Evolutionary conservation across 2,113 vertebrate species (phyloP), one percentile per base, ranked within the genome.

Genomic region (Atractosteus spatula): DNA sequence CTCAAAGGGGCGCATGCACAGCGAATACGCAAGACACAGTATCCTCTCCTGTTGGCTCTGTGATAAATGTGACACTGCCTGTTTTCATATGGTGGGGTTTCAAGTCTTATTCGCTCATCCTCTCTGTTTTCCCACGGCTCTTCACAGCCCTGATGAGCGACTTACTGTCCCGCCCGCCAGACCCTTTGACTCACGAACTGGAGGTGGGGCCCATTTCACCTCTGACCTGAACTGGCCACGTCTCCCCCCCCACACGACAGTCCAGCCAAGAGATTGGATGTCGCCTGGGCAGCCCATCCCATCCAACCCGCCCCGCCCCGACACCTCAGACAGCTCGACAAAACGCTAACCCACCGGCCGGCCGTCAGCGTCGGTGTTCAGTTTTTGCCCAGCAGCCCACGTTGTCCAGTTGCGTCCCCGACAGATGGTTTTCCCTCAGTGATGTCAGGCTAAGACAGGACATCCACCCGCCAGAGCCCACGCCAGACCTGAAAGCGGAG

Each of bases 131-230:
- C 41, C 54, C 12, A 3, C 12, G 41, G 41, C 7, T 16, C 41
- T 56, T 54, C 10, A 0, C 85, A 92, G 90, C 78, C 73, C 77
- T 91, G 83, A 89, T 92, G 83, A 81, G 67, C 70, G 29, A 85
- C 0, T 89, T 89, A 55, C 42, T 70, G 4, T 66, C 80, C 8
- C 81, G 66, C 17, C 80, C 84, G 0, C 83, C 82, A 1, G 81
- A 87, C 73, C 70, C 79, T 51, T 51, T 66, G 71, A 59, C 45
- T 74, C n/a, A 11, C 56, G 7, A 5, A 5, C 47, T 41, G 44
- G 17, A 73, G 42, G 74, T 79, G 69, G 80, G 76, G 0, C 81
- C 77, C 0, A 65, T 80, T 43, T 82, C 82, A 0, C 71, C 81
- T 0, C 56, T 89, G 72, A 85, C 83, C 16, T 92, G 87, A 90